phyloP scores from a whole-genome alignment of 1,140 invertebrate species.

The Drosophila subpulchrella region DNA sequence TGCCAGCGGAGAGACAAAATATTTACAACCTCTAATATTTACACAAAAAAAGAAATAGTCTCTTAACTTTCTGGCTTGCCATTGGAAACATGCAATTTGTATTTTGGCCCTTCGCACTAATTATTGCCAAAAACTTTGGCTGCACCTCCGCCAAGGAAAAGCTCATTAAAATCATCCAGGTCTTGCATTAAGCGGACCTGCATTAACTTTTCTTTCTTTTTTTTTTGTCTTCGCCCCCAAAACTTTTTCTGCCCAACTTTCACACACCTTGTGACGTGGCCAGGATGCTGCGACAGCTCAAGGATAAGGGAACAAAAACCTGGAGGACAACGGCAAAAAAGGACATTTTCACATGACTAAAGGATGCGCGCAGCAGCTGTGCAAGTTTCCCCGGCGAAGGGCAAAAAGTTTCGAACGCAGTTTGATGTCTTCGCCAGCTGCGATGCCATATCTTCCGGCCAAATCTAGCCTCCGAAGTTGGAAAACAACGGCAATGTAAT shows the following conservation, averaged over 20 bases:
- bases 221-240: constrained; percentile 13
- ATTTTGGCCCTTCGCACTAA: constrained; percentile 39
- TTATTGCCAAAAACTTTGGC: constrained; percentile 65
- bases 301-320: constrained; percentile 28
- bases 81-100: constrained; percentile 31
- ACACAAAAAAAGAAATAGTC: no score
- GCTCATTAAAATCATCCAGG: constrained; percentile 71
- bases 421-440: constrained; percentile 54
- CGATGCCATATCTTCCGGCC: constrained; percentile 19
- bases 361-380: constrained; percentile 28
- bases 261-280: constrained; percentile 63
- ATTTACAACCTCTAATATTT: constrained; percentile 2
- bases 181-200: constrained; percentile 50
- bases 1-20: not conserved
- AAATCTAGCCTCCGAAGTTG: not conserved
- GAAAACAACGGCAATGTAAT: not conserved
- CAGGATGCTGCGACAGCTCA: constrained; percentile 32
- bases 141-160: constrained; percentile 51
- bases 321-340: constrained; percentile 4
- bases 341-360: constrained; percentile 65
- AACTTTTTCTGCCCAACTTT: constrained; percentile 57
- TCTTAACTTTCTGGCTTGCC: constrained; percentile 1
- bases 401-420: constrained; percentile 52
- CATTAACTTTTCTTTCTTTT: constrained; percentile 24
- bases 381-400: constrained; percentile 37